Percentiles rank a stretch among this genome's conserved stretches.
Evolutionary conservation across 2,888 invertebrate genomes (phyloP).

Genomic region (Patella depressa): DNA sequence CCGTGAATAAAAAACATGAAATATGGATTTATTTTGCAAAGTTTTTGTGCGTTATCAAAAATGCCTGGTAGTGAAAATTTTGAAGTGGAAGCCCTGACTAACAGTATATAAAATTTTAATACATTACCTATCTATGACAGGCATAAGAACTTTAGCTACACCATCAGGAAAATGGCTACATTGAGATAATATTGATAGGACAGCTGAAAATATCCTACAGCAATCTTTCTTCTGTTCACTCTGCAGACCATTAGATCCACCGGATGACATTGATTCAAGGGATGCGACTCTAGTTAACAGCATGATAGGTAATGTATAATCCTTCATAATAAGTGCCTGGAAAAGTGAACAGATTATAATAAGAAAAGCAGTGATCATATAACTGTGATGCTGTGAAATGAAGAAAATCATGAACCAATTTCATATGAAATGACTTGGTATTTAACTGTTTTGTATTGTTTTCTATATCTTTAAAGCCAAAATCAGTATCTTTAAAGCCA

Average conservation of each 20-base stretch:
- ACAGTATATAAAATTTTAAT: neutral
- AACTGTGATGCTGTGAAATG: no score
- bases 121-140: constrained; percentile 64
- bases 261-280: constrained; percentile 13
- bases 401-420: no score
- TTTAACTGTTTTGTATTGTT: no score
- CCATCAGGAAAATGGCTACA: constrained; percentile 57
- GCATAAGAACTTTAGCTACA: constrained; percentile 60
- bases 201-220: constrained; percentile 36
- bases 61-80: no score
- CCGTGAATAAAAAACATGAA: no score
- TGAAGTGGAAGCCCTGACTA: no score
- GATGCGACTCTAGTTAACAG: constrained; percentile 51
- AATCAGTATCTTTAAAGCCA: no score
- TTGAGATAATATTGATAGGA: constrained; percentile 47
- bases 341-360: constrained; percentile 13
- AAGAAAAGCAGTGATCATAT: no score
- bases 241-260: neutral
- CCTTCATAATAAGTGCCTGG: constrained; percentile 68
- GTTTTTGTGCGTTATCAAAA: no score
- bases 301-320: constrained; percentile 65
- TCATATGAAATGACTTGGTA: no score
- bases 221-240: constrained; percentile 2
- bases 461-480: no score
- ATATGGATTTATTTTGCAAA: no score